Conservation (phyloP, 92 coral and sea anemone genomes). For the Porites cylindrica region DNA sequence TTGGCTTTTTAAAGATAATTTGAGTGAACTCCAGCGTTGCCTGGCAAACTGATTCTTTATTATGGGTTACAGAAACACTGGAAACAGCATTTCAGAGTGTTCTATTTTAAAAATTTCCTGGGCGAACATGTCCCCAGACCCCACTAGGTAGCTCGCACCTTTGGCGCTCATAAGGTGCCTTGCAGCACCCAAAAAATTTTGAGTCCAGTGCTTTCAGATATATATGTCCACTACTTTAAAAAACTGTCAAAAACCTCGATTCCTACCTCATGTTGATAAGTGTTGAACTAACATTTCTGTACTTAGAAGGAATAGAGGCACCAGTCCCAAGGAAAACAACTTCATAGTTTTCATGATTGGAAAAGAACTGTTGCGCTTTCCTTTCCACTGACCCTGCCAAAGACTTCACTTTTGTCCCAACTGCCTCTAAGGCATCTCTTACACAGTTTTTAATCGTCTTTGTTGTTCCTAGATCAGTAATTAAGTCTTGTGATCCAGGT, state of each 20-base stretch:
- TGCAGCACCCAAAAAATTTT: background rate
- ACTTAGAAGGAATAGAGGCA: conserved; percentile 91
- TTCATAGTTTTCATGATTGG: conserved; percentile 70
- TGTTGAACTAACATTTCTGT: conserved; percentile 96
- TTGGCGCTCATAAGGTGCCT: no score
- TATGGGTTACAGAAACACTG: no score
- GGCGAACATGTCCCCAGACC: no score
- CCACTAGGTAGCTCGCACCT: no score
- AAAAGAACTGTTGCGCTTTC: background rate
- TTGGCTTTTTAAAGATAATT: no score
- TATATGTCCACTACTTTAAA: no score
- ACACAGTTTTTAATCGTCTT: background rate
- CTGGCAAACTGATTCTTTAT: no score
- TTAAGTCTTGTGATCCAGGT: background rate
- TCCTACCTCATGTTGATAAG: conserved; percentile 82
- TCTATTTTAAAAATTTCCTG: no score
- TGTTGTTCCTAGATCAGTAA: background rate
- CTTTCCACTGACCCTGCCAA: no score
- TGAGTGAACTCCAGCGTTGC: no score
- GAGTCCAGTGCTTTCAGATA: background rate
- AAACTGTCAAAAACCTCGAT: no score
- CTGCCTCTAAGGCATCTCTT: conserved; percentile 8
- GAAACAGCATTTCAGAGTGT: no score
- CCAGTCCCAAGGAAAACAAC: conserved; percentile 96
- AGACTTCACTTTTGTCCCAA: background rate